These are phyloP conservation scores for Pseudochaenichthys georgianus DNA, from an alignment of 2,797 vertebrate species.

Conservation along the genomic window DNA sequence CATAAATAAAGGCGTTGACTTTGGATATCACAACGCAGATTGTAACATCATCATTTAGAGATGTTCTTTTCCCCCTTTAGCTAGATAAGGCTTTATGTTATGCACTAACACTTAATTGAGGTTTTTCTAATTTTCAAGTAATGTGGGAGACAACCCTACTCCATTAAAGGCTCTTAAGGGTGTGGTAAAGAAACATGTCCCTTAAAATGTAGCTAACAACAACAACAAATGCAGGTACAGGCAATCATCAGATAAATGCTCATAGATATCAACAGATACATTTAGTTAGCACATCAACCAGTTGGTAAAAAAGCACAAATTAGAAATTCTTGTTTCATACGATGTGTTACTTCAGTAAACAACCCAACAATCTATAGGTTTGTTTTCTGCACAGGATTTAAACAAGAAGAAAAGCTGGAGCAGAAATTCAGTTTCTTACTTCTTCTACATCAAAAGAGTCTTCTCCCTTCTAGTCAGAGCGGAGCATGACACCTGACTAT, in stretches of 20 bases:
- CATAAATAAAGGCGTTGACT: too few species aligned
- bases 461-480: too few species aligned
- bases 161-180: neutral
- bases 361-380: neutral
- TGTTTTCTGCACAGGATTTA: neutral
- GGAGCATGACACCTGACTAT: too few species aligned
- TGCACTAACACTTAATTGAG: neutral
- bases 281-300: neutral
- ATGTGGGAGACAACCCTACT: neutral
- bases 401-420: conserved; percentile 16
- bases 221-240: neutral
- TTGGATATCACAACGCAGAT: neutral
- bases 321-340: neutral
- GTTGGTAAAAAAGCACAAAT: neutral
- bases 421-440: conserved; percentile 30
- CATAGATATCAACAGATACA: neutral
- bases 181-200: too few species aligned
- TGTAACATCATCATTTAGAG: neutral
- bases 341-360: neutral
- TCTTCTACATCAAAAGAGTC: conserved; percentile 33
- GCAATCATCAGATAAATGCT: conserved; percentile 5
- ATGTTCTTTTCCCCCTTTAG: neutral
- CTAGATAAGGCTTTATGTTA: neutral
- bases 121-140: neutral
- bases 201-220: neutral